Conservation (phyloP, 2,888 invertebrate genomes). For the Nysson spinosus region DNA sequence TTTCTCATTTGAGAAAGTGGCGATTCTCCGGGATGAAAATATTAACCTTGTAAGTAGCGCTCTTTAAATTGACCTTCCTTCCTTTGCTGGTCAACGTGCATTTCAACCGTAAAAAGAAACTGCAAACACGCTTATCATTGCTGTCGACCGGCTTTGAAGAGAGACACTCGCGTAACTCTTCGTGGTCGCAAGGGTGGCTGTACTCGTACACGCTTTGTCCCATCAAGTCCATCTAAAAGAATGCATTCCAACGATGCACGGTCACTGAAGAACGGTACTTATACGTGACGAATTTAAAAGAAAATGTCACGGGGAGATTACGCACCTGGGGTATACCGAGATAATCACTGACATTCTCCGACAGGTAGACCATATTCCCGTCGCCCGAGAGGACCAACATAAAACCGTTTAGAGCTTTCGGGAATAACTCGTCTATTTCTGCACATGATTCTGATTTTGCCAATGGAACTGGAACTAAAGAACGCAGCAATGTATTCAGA, state of each 20-base stretch:
- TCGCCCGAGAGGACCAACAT: conserved; percentile 91
- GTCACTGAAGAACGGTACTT: background rate
- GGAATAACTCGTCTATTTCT: conserved; percentile 79
- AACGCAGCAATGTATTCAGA: no score
- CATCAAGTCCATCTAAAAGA: conserved; percentile 93
- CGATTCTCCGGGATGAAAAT: no score
- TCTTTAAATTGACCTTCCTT: conserved; percentile 96
- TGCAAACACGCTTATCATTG: conserved; percentile 78
- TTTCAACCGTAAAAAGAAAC: conserved; percentile 90
- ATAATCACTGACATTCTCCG: conserved; percentile 93
- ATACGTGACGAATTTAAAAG: background rate
- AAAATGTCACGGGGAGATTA: background rate
- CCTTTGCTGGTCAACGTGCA: conserved; percentile 97
- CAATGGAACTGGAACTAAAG: conserved; percentile 77
- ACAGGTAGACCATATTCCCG: conserved; percentile 94
- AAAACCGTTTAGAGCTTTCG: conserved; percentile 94
- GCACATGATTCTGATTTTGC: conserved; percentile 71
- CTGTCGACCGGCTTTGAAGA: conserved; percentile 77
- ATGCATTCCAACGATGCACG: background rate
- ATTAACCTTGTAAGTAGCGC: conserved; percentile 94
- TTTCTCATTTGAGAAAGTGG: no score
- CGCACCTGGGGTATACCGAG: conserved; percentile 95
- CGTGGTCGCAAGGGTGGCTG: conserved; percentile 96
- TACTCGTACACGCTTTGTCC: conserved; percentile 97
- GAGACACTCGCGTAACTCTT: conserved; percentile 86